phyloP scores from a whole-genome alignment of 2,797 vertebrate species.

The Aphelocoma californica region DNA sequence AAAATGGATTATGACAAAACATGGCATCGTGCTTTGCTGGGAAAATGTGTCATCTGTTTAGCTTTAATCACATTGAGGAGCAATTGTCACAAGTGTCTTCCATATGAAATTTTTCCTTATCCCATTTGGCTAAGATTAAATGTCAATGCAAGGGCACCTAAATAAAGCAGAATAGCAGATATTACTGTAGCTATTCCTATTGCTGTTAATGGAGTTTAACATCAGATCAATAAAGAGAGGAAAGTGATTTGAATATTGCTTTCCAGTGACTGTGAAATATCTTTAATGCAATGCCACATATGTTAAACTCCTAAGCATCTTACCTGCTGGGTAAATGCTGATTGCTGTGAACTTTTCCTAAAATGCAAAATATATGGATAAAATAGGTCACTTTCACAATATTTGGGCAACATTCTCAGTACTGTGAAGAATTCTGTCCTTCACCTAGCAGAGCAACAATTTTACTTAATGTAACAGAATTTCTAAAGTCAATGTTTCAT shows the following conservation, averaged over 20 bases:
- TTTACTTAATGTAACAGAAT: neutral
- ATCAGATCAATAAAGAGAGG: neutral
- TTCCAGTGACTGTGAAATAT: neutral
- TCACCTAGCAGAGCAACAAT: neutral
- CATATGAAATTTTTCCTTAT: neutral
- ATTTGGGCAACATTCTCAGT: neutral
- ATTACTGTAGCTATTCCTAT: neutral
- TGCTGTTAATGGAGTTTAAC: neutral
- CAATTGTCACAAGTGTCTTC: neutral
- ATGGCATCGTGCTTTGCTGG: neutral
- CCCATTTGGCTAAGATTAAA: neutral
- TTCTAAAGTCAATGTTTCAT: neutral
- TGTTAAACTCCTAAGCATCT: neutral
- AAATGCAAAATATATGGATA: neutral
- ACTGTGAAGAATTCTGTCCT: neutral
- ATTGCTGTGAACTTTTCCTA: neutral
- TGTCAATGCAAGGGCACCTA: neutral
- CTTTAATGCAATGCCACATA: neutral
- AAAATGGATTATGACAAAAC: conserved; percentile 5
- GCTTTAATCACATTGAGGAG: neutral
- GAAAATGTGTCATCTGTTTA: neutral
- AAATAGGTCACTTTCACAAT: neutral
- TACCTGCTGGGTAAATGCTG: neutral
- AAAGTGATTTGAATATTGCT: neutral
- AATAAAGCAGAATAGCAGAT: neutral